Base-by-base conservation (phyloP, 2,797 vertebrate genomes). In the Crocodylus rhombifer region DNA sequence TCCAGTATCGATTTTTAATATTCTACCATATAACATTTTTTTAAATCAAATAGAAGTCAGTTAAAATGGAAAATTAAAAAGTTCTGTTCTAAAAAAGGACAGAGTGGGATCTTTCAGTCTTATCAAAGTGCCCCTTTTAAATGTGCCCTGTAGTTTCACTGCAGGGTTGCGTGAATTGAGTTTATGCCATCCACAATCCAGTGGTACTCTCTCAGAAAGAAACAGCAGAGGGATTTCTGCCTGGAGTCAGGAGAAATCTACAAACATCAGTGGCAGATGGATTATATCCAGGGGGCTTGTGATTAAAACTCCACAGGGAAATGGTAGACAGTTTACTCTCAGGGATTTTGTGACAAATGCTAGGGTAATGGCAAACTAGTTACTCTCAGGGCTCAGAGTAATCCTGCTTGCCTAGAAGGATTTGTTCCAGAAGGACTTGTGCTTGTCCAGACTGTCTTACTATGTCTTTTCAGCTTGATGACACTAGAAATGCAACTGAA, bases 111-210 rank as follows among this genome's bases (percentile, higher is more conserved):
- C 63, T 80, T 87, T 92, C 77, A 82, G 2, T 77, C 76, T 80
- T 42, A 17, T 51, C 56, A 25, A 81, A 86, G 69, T 25, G 6
- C 7, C 20, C 30, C n/a, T 61, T 89, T 36, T 61, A 51, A 51
- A 51, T 51, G 9, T 51, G 42, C 42, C 42, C 42, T 51, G 42
- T 86, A 21, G 67, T 91, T 91, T 90, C 42, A 62, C 28, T 14
- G 6, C 64, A 69, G 87, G 4, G 17, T 30, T 84, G 42, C 87
- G 60, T 56, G 88, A 82, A 91, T 71, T 82, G 62, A 90, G 78
- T 33, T 94, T 62, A 84, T 60, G 51, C 82, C 58, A 82, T 90
- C 93, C 93, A 78, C 92, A 95, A 82, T 86, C 76, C 86, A 75
- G 78, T 4, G 64, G n/a, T 77, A 42, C 67, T 91, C 75, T n/a